Percentiles rank a stretch among this genome's conserved stretches.
Conservation (phyloP, 2,797 vertebrate species). For the Nannoperca australis region DNA sequence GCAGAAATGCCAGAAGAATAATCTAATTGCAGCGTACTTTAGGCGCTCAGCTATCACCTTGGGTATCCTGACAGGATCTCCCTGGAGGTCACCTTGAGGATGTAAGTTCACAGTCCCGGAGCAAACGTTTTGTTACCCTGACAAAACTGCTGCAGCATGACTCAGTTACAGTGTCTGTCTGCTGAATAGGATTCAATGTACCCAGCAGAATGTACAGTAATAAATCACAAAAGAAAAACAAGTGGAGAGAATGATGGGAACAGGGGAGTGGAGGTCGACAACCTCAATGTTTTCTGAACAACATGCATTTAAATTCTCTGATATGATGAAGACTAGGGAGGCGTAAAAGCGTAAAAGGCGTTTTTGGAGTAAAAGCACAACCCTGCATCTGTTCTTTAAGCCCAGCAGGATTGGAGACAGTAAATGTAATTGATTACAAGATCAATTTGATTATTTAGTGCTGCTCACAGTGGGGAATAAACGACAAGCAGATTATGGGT, state of each 20-base stretch:
- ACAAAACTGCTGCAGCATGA: slow-evolving; percentile 76
- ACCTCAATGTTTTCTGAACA: slow-evolving; percentile 65
- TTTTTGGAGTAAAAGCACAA: slow-evolving; percentile 24
- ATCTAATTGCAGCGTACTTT: slow-evolving; percentile 1
- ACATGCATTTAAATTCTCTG: slow-evolving; percentile 62
- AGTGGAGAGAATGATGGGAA: slow-evolving; percentile 39
- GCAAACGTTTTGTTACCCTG: slow-evolving; percentile 69
- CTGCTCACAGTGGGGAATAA: slow-evolving; percentile 39
- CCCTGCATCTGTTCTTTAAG: slow-evolving; percentile 53
- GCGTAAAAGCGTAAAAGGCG: not conserved
- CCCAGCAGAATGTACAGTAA: slow-evolving; percentile 44
- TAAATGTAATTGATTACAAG: slow-evolving; percentile 69
- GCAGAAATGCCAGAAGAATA: too few species aligned
- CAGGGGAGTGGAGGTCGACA: slow-evolving; percentile 63
- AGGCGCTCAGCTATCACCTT: slow-evolving; percentile 70
- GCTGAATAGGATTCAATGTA: slow-evolving; percentile 49
- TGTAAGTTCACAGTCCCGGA: slow-evolving; percentile 64
- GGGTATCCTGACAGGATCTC: slow-evolving; percentile 62
- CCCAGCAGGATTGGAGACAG: slow-evolving; percentile 45
- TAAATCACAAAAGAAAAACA: slow-evolving; percentile 68
- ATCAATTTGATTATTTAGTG: slow-evolving; percentile 53
- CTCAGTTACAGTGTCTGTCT: slow-evolving; percentile 69
- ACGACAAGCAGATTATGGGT: slow-evolving; percentile 65
- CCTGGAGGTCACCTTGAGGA: slow-evolving; percentile 76
- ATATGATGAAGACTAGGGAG: slow-evolving; percentile 47